Evolutionary conservation across 2,797 vertebrate genomes (phyloP).

Genomic region (Hyperoplus lanceolatus): DNA sequence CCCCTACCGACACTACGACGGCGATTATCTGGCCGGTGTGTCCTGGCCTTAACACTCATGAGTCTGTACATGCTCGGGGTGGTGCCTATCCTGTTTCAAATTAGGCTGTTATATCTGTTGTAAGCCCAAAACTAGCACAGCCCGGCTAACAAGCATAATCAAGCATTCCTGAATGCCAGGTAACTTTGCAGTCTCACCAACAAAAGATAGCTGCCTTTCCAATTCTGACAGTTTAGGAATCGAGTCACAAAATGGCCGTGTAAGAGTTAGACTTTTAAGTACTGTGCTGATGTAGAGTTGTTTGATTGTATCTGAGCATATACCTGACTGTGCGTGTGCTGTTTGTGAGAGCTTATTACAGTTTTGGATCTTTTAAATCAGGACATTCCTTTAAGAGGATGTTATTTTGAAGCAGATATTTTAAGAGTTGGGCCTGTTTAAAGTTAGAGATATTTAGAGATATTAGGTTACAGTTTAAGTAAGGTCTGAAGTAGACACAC

Average conservation of each 20-base stretch:
- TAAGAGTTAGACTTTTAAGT: neutral
- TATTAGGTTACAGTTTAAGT: neutral
- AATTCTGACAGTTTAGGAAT: neutral
- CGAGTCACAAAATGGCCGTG: neutral
- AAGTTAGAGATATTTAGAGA: neutral
- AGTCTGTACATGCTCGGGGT: slow-evolving; percentile 29
- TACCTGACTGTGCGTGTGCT: neutral
- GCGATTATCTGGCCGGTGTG: too few relatives aligned
- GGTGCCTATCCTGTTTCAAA: slow-evolving; percentile 14
- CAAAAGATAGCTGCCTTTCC: neutral
- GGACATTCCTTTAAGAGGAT: neutral
- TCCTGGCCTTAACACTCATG: slow-evolving; percentile 28
- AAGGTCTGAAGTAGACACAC: neutral
- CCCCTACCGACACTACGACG: too few relatives aligned
- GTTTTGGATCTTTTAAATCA: neutral
- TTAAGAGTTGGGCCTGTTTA: neutral
- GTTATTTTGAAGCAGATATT: neutral
- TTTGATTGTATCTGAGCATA: neutral
- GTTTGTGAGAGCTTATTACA: neutral
- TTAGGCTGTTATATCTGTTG: neutral
- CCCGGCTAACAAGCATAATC: neutral
- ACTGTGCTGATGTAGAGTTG: neutral
- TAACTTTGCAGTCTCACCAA: neutral
- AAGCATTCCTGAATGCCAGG: neutral
- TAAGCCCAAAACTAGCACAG: neutral